phyloP scores from a whole-genome alignment of 2,888 invertebrate genomes.

The Cremastinae sp. region DNA sequence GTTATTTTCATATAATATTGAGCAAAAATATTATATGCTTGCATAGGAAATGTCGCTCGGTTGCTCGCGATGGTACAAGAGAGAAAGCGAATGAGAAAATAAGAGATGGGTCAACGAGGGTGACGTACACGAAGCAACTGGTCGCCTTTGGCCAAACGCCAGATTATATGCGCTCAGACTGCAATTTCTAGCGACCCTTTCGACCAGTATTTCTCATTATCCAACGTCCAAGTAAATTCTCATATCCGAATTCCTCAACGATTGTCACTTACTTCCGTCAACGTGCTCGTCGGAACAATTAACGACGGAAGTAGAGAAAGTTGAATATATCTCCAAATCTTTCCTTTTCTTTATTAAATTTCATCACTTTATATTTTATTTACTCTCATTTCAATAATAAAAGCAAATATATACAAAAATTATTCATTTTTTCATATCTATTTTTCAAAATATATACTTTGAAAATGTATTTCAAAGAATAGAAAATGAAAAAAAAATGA shows the following conservation, averaged over 20 bases:
- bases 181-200: constrained; percentile 66
- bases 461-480: too few relatives aligned
- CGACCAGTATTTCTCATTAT: constrained; percentile 65
- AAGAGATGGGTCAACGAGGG: constrained; percentile 68
- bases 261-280: constrained; percentile 5
- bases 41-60: not conserved
- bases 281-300: not conserved
- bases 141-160: constrained; percentile 76
- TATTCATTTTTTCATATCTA: too few relatives aligned
- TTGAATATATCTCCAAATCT: too few relatives aligned
- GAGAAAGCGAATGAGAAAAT: not conserved
- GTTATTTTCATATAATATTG: too few relatives aligned
- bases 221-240: constrained; percentile 60
- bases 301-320: not conserved
- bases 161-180: constrained; percentile 72
- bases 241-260: constrained; percentile 22
- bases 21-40: not conserved
- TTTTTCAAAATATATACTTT: too few relatives aligned
- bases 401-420: too few relatives aligned
- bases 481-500: too few relatives aligned
- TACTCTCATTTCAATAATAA: too few relatives aligned
- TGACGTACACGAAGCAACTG: constrained; percentile 75
- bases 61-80: not conserved
- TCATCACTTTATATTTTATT: too few relatives aligned
- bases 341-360: too few relatives aligned